These are phyloP conservation scores for Ichneumoninae sp. DNA, from an alignment of 2,888 invertebrate genomes.

Conservation along the genomic window DNA sequence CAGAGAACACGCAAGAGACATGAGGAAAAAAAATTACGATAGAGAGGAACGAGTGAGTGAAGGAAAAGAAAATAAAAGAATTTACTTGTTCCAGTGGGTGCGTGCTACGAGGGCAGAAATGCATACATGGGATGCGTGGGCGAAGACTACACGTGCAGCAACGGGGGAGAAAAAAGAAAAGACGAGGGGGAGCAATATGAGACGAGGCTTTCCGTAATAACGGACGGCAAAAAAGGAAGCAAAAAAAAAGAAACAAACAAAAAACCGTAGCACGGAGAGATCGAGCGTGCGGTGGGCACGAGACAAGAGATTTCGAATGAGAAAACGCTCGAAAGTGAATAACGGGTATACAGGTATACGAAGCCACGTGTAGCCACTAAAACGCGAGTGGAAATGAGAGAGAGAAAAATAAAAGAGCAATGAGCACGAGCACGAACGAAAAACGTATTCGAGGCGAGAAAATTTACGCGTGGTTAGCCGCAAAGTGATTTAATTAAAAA, in stretches of 20 bases:
- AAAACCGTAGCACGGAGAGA: constrained; percentile 14
- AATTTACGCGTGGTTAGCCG: constrained; percentile 55
- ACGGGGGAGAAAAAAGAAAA: not conserved
- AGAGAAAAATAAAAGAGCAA: constrained; percentile 45
- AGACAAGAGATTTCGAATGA: constrained; percentile 28
- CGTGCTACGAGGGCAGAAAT: constrained; percentile 22
- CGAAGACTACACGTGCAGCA: constrained; percentile 23
- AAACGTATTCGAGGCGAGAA: constrained; percentile 50
- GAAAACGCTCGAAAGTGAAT: constrained; percentile 47
- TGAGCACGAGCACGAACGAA: constrained; percentile 24
- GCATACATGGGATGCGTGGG: constrained; percentile 1
- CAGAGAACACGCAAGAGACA: not conserved
- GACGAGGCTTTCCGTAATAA: constrained; percentile 40
- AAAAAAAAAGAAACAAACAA: constrained; percentile 4
- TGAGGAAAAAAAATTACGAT: not conserved
- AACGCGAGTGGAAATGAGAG: constrained; percentile 42
- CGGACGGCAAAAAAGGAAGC: not conserved
- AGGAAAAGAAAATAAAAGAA: constrained; percentile 27
- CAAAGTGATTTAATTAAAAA: constrained; percentile 56
- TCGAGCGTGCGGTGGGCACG: constrained; percentile 21
- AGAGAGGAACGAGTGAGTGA: not conserved
- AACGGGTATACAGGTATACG: constrained; percentile 11
- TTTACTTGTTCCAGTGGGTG: constrained; percentile 40
- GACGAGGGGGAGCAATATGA: constrained; percentile 16
- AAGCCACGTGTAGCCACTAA: not conserved